These are phyloP conservation scores for Thymelicus lineola DNA, from an alignment of 2,888 invertebrate genomes.

Conservation along the genomic window DNA sequence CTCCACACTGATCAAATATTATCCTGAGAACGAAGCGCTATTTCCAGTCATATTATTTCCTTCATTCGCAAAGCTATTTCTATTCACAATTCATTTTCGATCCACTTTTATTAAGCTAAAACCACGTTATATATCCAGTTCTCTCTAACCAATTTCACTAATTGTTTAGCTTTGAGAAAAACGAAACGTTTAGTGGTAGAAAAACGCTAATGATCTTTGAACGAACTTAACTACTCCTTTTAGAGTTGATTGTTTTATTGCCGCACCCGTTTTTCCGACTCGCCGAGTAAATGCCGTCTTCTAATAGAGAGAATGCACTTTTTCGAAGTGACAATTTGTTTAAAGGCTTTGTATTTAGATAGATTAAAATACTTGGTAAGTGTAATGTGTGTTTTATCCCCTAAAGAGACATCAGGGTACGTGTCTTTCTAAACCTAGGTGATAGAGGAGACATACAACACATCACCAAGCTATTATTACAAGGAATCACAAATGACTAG, in stretches of 20 bases:
- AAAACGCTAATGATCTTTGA: slow-evolving; percentile 51
- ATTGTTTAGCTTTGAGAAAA: slow-evolving; percentile 47
- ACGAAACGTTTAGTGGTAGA: slow-evolving; percentile 45
- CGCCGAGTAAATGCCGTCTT: slow-evolving; percentile 17
- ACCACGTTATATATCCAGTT: slow-evolving; percentile 39
- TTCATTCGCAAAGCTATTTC: slow-evolving; percentile 69
- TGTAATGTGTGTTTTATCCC: too few relatives aligned
- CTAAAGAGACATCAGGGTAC: too few relatives aligned
- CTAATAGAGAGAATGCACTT: slow-evolving; percentile 23
- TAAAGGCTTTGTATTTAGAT: not conserved
- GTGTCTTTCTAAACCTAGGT: too few relatives aligned
- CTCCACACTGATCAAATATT: slow-evolving; percentile 60
- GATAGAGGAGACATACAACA: too few relatives aligned
- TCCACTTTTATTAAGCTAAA: slow-evolving; percentile 39
- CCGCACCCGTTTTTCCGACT: slow-evolving; percentile 33
- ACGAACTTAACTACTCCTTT: slow-evolving; percentile 46
- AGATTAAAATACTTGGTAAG: not conserved
- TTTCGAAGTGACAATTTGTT: slow-evolving; percentile 7
- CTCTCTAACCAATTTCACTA: slow-evolving; percentile 46
- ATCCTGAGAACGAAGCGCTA: slow-evolving; percentile 64
- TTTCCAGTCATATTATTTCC: slow-evolving; percentile 68
- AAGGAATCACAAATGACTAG: too few relatives aligned
- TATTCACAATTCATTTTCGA: slow-evolving; percentile 60
- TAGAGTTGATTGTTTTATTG: slow-evolving; percentile 45
- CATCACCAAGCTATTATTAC: too few relatives aligned